These are phyloP conservation scores for Pelusios castaneus DNA, from an alignment of 2,113 vertebrate genomes.

Conservation along the genomic window DNA sequence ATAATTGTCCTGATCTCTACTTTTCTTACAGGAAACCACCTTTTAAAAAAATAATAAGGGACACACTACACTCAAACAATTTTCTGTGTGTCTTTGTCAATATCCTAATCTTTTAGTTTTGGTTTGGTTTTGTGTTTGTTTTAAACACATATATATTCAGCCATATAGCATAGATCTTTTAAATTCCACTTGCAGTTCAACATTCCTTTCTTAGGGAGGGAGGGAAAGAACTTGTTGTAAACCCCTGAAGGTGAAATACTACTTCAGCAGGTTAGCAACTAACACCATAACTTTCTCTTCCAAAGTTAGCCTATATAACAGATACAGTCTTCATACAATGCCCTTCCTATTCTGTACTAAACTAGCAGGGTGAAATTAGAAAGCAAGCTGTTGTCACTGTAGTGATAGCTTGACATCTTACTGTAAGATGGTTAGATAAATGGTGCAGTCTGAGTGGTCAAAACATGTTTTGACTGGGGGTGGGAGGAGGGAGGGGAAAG, in stretches of 20 bases:
- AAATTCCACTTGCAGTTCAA: neutral
- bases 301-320: neutral
- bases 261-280: neutral
- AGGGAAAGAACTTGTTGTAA: neutral
- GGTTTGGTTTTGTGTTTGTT: neutral
- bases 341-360: neutral
- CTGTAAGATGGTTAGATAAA: neutral
- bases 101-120: neutral
- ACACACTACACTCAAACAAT: neutral
- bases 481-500: too few relatives aligned
- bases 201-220: neutral
- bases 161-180: neutral
- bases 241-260: neutral
- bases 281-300: constrained; percentile 6
- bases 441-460: neutral
- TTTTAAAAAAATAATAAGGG: rapidly evolving
- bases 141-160: constrained; percentile 6
- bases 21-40: neutral
- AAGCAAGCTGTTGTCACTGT: neutral
- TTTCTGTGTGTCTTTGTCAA: neutral
- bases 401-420: neutral
- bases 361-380: constrained; percentile 23
- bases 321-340: neutral
- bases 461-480: rapidly evolving
- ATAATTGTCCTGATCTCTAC: neutral